Conservation (phyloP, 2,113 vertebrate genomes). For the Sus scrofa region DNA sequence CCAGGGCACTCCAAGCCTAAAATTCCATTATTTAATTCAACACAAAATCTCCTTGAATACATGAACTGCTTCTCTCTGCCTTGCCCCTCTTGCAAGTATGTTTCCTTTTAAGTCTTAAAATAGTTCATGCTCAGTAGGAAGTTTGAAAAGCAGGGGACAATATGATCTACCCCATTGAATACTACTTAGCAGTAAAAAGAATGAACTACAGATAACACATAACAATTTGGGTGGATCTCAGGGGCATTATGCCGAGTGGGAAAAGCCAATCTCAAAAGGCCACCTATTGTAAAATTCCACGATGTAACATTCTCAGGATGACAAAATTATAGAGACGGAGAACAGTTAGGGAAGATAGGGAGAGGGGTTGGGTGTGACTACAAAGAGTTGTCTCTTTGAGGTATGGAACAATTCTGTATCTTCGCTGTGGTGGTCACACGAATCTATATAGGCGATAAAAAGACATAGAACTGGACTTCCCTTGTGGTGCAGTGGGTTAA, state of each 20-base stretch:
- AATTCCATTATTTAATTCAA: not conserved
- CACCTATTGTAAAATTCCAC: not conserved
- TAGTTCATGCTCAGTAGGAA: not conserved
- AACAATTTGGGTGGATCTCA: not conserved
- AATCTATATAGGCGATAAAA: not conserved
- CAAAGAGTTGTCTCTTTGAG: not conserved
- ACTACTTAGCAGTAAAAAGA: not conserved
- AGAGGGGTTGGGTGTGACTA: not conserved
- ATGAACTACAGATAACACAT: not conserved
- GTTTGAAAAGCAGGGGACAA: not conserved
- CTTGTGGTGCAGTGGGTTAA: too few relatives aligned
- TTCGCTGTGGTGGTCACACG: not conserved
- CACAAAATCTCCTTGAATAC: not conserved
- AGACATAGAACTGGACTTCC: not conserved
- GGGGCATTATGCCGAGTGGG: not conserved
- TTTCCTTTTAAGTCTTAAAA: slow-evolving; percentile 6
- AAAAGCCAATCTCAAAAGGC: not conserved
- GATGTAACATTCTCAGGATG: not conserved
- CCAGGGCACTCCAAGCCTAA: not conserved
- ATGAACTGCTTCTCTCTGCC: not conserved
- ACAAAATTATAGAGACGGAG: not conserved
- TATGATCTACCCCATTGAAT: not conserved
- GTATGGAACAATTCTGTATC: not conserved
- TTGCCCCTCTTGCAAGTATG: too few relatives aligned
- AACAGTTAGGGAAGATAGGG: not conserved